Base-by-base conservation (phyloP, 2,888 invertebrate species). In the Sesia bembeciformis region DNA sequence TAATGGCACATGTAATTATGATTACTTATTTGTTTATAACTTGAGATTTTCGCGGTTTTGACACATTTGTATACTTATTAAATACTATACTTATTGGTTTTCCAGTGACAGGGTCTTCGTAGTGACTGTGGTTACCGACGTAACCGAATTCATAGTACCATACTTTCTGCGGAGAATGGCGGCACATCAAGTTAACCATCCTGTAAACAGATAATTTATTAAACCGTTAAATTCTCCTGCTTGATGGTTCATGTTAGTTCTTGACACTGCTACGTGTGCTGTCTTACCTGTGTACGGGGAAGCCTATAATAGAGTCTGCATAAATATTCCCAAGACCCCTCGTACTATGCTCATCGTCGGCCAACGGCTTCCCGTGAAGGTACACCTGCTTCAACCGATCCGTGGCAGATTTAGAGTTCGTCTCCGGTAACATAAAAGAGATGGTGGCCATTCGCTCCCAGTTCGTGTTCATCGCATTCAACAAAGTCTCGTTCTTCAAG, bases 371-470 rank as follows among this genome's bases (percentile, higher is more conserved):
- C 51, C 60, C 63, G 2, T 58, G 61, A 1, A 79, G 54, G 54
- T 92, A 93, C 53, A 81, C 86, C 4, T 77, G 72, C 56, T 84
- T 87, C 3, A 94, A 67, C 39, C 84, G 83, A 41, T 75, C 76
- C 49, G 90, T 91, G 0, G 92, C 90, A 3, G 81, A 71, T 23
- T 75, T 75, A 0, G 92, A 85, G 56, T 90, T 84, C 0, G 90
- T 88, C 4, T 88, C 82, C 4, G 91, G 89, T 60, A 94, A 91
- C 57, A 91, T 91, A 65, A 94, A 94, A 3, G 91, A 88, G 39
- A 94, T 91, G 0, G 94, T 94, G 0, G 94, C 93, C 8, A 92
- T 61, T 46, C 77, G 76, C 3, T 92, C 87, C 84, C 93, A 95
- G 50, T 94, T 83, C 0, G 82, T 69, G 65, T 93, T 91, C 66